Conservation (phyloP, 2,888 invertebrate species). For the Lithophane semibrunnea region DNA sequence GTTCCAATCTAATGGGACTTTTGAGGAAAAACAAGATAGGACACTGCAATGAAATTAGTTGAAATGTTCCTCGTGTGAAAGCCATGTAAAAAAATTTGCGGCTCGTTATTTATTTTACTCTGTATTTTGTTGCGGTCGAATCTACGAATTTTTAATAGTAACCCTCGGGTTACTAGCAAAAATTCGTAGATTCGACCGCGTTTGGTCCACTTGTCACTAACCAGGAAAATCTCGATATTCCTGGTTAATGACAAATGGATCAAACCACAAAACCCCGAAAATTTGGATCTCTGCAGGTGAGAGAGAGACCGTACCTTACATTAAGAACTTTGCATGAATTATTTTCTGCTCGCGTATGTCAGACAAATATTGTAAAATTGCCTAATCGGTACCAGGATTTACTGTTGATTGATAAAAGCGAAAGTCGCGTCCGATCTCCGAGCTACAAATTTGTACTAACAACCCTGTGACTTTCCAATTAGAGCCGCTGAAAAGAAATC, state of each 20-base stretch:
- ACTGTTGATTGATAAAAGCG: conserved; percentile 55
- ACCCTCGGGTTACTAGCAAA: too few species aligned
- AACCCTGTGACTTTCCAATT: conserved; percentile 41
- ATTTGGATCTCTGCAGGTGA: neutral
- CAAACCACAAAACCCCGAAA: neutral
- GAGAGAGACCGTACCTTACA: neutral
- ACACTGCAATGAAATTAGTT: conserved; percentile 23
- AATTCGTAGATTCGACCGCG: too few species aligned
- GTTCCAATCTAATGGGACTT: conserved; percentile 28
- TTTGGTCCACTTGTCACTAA: too few species aligned
- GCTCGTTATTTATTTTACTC: neutral
- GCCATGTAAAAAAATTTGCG: neutral
- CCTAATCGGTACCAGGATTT: conserved; percentile 34
- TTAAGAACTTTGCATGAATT: neutral
- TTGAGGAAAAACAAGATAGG: conserved; percentile 36
- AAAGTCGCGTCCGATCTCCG: conserved; percentile 3
- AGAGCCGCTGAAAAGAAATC: conserved; percentile 19
- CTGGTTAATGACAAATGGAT: neutral
- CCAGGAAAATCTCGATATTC: too few species aligned
- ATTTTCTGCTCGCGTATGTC: neutral
- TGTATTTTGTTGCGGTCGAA: neutral
- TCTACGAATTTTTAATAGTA: neutral
- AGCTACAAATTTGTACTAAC: conserved; percentile 41
- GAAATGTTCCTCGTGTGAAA: conserved; percentile 2
- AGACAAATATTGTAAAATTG: conserved; percentile 23